Evolutionary conservation across 2,888 invertebrate genomes (phyloP).

Genomic region (Nymphalis urticae): DNA sequence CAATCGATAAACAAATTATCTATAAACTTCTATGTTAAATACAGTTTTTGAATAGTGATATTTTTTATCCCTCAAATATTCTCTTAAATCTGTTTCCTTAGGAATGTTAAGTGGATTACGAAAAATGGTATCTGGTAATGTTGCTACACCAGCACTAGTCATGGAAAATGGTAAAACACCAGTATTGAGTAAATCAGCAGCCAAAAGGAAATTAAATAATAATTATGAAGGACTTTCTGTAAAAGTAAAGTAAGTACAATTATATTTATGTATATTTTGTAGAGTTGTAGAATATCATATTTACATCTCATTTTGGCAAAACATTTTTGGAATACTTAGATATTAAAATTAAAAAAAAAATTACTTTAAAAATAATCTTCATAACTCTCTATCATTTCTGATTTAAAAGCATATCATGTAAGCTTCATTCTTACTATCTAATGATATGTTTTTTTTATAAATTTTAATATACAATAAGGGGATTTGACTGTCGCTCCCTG

Average conservation of each 20-base stretch:
- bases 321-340: too few relatives aligned
- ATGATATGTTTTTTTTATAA: too few relatives aligned
- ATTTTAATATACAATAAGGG: too few relatives aligned
- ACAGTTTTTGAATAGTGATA: neutral
- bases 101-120: constrained; percentile 89
- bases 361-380: too few relatives aligned
- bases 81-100: constrained; percentile 47
- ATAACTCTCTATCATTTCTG: too few relatives aligned
- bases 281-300: neutral
- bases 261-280: neutral
- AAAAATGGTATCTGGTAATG: constrained; percentile 87
- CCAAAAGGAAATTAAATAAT: constrained; percentile 84
- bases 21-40: too few relatives aligned
- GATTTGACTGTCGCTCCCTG: too few relatives aligned
- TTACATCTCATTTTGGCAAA: too few relatives aligned
- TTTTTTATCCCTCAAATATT: neutral
- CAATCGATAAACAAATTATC: too few relatives aligned
- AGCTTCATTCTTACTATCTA: too few relatives aligned
- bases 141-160: constrained; percentile 77
- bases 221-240: constrained; percentile 80
- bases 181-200: constrained; percentile 82
- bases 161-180: constrained; percentile 79
- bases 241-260: constrained; percentile 84
- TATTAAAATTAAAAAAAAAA: too few relatives aligned
- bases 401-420: too few relatives aligned